Evolutionary conservation across 2,888 invertebrate species (phyloP), one percentile per base, ranked within the genome.

Genomic region (Leptopilina syphax): DNA sequence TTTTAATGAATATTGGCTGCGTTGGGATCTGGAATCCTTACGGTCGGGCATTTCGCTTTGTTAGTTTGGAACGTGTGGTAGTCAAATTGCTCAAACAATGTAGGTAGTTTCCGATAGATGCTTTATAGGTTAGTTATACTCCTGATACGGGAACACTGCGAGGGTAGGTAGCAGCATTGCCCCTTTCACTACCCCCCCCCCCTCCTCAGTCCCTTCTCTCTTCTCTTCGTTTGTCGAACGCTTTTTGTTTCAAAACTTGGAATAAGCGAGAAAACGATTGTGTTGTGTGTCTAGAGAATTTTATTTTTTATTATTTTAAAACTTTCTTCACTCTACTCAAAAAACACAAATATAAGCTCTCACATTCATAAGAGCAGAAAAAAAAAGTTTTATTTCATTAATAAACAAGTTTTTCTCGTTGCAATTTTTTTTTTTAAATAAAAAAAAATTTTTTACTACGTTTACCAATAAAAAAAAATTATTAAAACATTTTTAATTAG

Each of bases 21-120:
- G 34, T 54, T 57, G 7, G 13, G 27, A 70, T 12, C 34, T 54
- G 73, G 73, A 57, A 57, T 73, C 54, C 41, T 54, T 57, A 54
- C 34, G 54, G 73, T 73, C 57, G 73, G 34, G 73, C 73, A 57
- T 73, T 73, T 73, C 57, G 73, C 73, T 73, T 73, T 73, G 73
- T 73, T 73, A 73, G 73, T 73, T 73, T 73, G 73, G 73, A 57
- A 73, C 73, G 73, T 54, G 54, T 73, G 57, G 73, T 73, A 73
- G 73, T 54, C 34, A 73, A 73, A 73, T 73, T 73, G 73, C 73
- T 73, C 57, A 12, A 73, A 73, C 73, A 73, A 73, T 73, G 73
- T 34, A 57, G 54, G 57, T 41, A 73, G 73, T 73, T 73, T 73
- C 54, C 73, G 57, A 34, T 57, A 57, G 73, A 54, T 70, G 70